These are phyloP conservation scores for Ibidorhyncha struthersii DNA, from an alignment of 2,113 vertebrate genomes.

Conservation along the genomic window DNA sequence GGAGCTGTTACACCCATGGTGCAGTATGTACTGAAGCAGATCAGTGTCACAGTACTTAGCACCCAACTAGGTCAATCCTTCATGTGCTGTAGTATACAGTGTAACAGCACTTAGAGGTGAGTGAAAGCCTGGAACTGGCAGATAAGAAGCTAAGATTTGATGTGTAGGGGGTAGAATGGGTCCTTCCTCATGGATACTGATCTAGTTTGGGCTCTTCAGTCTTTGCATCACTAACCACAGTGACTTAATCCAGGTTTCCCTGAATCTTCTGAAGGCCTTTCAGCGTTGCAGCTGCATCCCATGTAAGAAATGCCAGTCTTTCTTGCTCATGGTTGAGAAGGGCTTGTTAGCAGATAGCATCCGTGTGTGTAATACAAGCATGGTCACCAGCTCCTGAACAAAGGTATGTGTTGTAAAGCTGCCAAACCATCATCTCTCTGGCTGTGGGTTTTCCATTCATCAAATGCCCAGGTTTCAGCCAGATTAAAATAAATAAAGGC, in stretches of 20 bases:
- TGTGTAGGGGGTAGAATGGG: neutral
- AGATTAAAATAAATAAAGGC: neutral
- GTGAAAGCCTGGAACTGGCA: neutral
- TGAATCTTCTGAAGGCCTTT: neutral
- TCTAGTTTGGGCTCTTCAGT: neutral
- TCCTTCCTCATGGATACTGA: neutral
- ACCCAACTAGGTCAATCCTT: neutral
- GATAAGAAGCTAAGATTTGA: neutral
- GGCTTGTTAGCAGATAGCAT: neutral
- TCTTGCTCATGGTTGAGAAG: neutral
- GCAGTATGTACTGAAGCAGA: slow-evolving; percentile 1
- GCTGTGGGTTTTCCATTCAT: neutral
- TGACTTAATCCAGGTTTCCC: neutral
- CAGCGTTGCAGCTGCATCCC: neutral
- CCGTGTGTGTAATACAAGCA: neutral
- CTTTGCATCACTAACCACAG: neutral
- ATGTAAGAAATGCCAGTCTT: neutral
- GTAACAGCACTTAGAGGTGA: neutral
- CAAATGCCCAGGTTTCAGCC: neutral
- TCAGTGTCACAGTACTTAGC: neutral
- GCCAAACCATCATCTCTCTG: neutral
- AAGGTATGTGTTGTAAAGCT: rapidly evolving
- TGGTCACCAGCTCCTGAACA: neutral
- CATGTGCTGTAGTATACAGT: neutral
- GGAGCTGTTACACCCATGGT: neutral